These are phyloP conservation scores for Andricus curvator DNA, from an alignment of 2,888 invertebrate genomes.

Conservation along the genomic window DNA sequence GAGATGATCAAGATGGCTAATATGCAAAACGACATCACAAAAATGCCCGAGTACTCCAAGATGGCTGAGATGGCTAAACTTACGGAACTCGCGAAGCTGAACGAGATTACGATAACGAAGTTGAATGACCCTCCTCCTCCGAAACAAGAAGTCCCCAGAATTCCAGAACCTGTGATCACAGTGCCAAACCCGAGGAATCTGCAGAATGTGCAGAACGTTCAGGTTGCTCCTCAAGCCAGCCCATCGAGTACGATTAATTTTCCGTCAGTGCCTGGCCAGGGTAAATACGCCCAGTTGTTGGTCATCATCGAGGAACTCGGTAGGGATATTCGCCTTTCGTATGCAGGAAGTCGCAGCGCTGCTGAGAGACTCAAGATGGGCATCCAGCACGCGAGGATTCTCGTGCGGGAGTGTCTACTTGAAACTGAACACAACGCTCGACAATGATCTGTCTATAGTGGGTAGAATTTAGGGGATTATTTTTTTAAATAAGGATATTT, in stretches of 20 bases:
- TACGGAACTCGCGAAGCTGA: conserved; percentile 75
- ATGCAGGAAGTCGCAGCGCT: conserved; percentile 76
- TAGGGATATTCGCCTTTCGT: conserved; percentile 76
- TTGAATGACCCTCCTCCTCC: conserved; percentile 72
- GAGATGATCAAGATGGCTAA: conserved; percentile 77
- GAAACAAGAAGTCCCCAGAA: conserved; percentile 68
- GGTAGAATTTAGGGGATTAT: conserved; percentile 4
- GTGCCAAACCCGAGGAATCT: conserved; percentile 77
- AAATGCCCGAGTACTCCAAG: conserved; percentile 75
- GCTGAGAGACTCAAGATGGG: conserved; percentile 76
- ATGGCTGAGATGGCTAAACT: conserved; percentile 77
- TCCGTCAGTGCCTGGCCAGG: conserved; percentile 75
- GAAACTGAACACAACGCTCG: conserved; percentile 77
- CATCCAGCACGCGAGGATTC: conserved; percentile 75
- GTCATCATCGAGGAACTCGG: conserved; percentile 79
- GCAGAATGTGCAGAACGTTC: conserved; percentile 69
- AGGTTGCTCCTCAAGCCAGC: conserved; percentile 73
- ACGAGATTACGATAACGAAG: conserved; percentile 77
- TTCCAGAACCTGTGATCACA: conserved; percentile 77
- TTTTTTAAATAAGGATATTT: neutral
- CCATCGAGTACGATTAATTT: conserved; percentile 75
- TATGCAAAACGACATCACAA: conserved; percentile 75
- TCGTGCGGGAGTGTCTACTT: conserved; percentile 74
- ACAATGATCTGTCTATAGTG: conserved; percentile 69
- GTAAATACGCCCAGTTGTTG: conserved; percentile 75